Base-by-base conservation (phyloP, 2,113 vertebrate species). In the Riparia riparia region DNA sequence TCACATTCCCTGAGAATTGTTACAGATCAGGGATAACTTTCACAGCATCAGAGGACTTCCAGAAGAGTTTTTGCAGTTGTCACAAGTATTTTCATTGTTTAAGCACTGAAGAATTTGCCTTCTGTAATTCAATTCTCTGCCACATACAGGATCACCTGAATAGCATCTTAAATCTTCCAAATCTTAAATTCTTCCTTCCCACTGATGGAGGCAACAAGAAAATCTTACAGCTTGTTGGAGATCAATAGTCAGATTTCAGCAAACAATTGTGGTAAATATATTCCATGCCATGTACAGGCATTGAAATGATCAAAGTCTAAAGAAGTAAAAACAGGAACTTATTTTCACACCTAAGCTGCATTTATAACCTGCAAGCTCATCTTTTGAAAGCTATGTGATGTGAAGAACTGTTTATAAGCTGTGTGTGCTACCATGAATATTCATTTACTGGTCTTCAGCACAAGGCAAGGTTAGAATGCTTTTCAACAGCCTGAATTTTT, bases 251-350 rank as follows among this genome's bases (percentile, higher is more conserved):
- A 37, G 47, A 91, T 29, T 24, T 54, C 8, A 70, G 51, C 32
- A 95, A 93, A 89, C 14, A 45, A 53, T 4, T 56, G 53, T n/a
- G 13, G 34, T 45, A 92, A 93, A 85, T 72, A 71, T 20, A 92
- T 86, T 93, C 72, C 14, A 51, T 31, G 37, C 44, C 25, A 87
- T 57, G 90, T 93, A 57, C 29, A 76, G 47, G 28, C 49, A 87
- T 4, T 77, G 53, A 94, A 88, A 11, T 80, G 81, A 74, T 58
- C 70, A 82, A 93, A 92, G 82, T 61, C 83, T 58, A 82, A 95
- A 93, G 45, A 86, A 85, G 56, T 76, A 83, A 88, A 81, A 95
- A 78, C 25, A 89, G 60, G 25, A 87, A 92, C 70, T 69, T 61
- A 69, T 74, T 92, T 86, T 72, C 31, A 12, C 47, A 89, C 34